A percentile compares a stretch with the other conserved stretches of the same genome.
Conservation (phyloP, 2,888 invertebrate species). For the Lampropteryx suffumata region DNA sequence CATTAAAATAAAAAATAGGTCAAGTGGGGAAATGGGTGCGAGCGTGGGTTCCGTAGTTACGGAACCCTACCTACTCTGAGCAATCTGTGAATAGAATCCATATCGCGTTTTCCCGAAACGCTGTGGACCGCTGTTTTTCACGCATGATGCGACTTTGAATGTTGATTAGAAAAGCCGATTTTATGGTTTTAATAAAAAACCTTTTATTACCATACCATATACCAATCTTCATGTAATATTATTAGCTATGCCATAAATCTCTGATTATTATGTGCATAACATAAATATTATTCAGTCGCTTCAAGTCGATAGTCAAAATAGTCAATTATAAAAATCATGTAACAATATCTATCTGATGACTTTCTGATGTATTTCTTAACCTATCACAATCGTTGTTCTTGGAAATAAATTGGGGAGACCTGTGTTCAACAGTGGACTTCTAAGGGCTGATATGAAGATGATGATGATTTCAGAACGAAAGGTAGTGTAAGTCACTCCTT, state of each 20-base stretch:
- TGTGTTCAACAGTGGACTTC: too few species aligned
- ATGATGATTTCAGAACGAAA: too few species aligned
- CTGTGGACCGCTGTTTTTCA: constrained; percentile 16
- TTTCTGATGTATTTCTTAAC: too few species aligned
- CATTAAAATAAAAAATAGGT: constrained; percentile 35
- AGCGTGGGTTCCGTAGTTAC: constrained; percentile 17
- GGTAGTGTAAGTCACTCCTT: too few species aligned
- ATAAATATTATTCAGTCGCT: not conserved
- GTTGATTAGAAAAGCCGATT: constrained; percentile 12
- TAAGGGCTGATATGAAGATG: too few species aligned
- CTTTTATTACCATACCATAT: not conserved
- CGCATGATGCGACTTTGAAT: constrained; percentile 22
- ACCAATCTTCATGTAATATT: not conserved
- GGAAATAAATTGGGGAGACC: too few species aligned
- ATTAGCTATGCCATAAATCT: not conserved
- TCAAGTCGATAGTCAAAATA: too few species aligned
- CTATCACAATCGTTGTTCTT: too few species aligned
- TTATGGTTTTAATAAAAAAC: constrained; percentile 9
- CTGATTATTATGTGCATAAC: constrained; percentile 1
- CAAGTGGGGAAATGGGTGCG: constrained; percentile 30
- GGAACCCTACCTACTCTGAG: constrained; percentile 5
- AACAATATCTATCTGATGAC: too few species aligned
- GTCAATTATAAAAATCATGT: too few species aligned
- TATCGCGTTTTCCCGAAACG: constrained; percentile 12
- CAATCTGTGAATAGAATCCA: constrained; percentile 33